These are phyloP conservation scores for Emmelina monodactyla DNA, from an alignment of 2,888 invertebrate genomes.

Conservation along the genomic window DNA sequence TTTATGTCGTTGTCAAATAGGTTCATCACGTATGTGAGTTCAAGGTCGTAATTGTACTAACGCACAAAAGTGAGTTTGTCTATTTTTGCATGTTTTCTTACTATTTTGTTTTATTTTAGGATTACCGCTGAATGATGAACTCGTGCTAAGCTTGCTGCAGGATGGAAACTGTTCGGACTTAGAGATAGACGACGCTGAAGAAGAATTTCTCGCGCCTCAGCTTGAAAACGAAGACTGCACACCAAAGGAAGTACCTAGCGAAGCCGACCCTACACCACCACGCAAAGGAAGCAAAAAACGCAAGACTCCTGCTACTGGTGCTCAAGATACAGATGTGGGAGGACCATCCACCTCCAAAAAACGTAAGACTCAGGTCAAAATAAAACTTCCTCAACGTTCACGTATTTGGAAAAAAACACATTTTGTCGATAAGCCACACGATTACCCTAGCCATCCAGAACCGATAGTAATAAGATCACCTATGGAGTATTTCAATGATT, in stretches of 20 bases:
- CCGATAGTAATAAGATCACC: conserved; percentile 8
- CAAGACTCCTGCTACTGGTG: too few relatives aligned
- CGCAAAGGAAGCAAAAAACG: neutral
- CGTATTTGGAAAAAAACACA: conserved; percentile 2
- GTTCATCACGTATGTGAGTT: neutral
- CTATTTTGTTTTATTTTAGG: conserved; percentile 1
- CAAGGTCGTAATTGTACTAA: conserved; percentile 3
- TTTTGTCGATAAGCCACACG: conserved; percentile 5
- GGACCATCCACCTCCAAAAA: too few relatives aligned
- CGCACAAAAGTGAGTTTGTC: conserved; percentile 1
- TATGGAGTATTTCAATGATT: conserved; percentile 7
- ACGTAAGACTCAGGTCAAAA: neutral
- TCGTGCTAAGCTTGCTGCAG: neutral
- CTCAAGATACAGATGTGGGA: too few relatives aligned
- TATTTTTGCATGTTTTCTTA: neutral
- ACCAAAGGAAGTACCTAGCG: neutral
- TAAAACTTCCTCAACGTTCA: neutral
- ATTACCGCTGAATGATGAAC: conserved; percentile 1
- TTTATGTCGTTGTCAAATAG: neutral
- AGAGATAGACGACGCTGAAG: conserved; percentile 2
- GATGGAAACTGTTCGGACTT: conserved; percentile 4
- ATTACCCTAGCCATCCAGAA: conserved; percentile 5
- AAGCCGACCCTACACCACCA: neutral
- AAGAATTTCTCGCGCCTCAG: conserved; percentile 2
- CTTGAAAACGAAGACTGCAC: neutral